Conservation (phyloP, 2,113 vertebrate genomes). For the Daubentonia madagascariensis region DNA sequence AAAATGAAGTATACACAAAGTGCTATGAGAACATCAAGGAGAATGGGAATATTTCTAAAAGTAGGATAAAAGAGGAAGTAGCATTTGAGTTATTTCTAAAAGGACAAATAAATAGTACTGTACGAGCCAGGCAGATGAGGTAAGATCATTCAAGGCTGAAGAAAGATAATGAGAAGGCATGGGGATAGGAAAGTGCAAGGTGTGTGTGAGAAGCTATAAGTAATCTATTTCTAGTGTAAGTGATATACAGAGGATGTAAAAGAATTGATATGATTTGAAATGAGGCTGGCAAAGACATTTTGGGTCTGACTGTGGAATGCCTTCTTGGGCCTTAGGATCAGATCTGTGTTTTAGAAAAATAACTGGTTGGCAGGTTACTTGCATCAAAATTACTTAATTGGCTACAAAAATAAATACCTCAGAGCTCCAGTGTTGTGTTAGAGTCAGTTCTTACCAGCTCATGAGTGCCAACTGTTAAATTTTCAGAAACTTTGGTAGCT, state of each 20-base stretch:
- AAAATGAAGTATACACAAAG: slow-evolving; percentile 41
- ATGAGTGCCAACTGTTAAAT: neutral
- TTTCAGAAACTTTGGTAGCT: slow-evolving; percentile 23
- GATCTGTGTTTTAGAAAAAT: slow-evolving; percentile 17
- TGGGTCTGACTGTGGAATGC: neutral
- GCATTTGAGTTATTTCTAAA: slow-evolving; percentile 57
- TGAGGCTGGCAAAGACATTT: neutral
- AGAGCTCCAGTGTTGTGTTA: neutral
- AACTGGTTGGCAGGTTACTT: neutral
- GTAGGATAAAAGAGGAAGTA: slow-evolving; percentile 28
- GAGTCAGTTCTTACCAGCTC: neutral
- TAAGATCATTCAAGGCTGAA: slow-evolving; percentile 28
- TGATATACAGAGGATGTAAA: neutral
- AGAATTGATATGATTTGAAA: neutral
- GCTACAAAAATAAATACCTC: neutral
- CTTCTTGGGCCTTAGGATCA: neutral
- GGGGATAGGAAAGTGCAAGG: neutral
- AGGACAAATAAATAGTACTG: slow-evolving; percentile 52
- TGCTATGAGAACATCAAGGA: slow-evolving; percentile 26
- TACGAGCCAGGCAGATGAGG: slow-evolving; percentile 29
- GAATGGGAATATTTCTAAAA: slow-evolving; percentile 26
- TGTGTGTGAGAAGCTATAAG: neutral
- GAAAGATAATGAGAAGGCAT: neutral
- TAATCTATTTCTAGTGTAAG: neutral
- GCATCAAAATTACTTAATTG: neutral